phyloP scores from a whole-genome alignment of 2,113 vertebrate genomes.

The Ochotona curzoniae region DNA sequence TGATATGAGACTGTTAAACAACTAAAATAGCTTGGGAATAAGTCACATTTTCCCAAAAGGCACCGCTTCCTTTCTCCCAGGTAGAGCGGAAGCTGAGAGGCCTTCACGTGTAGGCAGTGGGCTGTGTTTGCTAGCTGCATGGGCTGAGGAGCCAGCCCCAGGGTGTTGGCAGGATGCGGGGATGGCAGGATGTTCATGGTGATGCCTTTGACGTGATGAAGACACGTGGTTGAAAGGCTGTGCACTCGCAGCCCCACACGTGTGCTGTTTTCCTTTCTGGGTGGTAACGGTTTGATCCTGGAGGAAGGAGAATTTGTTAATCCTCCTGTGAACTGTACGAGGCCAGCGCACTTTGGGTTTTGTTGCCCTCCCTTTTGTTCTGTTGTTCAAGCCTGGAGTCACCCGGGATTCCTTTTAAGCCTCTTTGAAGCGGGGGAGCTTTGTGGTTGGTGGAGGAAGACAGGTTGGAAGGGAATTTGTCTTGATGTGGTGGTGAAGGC shows the following conservation, averaged over 20 bases:
- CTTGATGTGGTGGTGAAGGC: neutral
- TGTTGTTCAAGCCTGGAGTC: constrained; percentile 11
- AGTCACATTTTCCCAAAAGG: neutral
- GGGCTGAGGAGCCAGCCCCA: neutral
- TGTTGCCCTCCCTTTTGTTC: neutral
- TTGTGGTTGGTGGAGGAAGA: neutral
- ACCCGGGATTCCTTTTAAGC: constrained; percentile 12
- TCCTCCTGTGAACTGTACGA: neutral
- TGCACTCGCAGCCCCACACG: neutral
- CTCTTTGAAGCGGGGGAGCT: neutral
- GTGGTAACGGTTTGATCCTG: neutral
- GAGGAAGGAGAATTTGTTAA: neutral
- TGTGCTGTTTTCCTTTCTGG: neutral
- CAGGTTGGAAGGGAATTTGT: neutral
- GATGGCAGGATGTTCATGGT: too few species aligned
- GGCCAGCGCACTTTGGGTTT: neutral
- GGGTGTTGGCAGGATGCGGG: neutral
- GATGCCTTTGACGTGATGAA: neutral
- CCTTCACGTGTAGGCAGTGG: neutral
- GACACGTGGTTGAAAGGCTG: neutral
- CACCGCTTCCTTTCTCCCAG: too few species aligned
- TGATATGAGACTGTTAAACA: neutral
- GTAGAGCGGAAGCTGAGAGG: neutral
- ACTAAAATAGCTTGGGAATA: neutral
- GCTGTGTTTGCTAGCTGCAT: fast-evolving